A percentile compares a stretch with the other conserved stretches of the same genome.
Evolutionary conservation across 1,140 invertebrate species (phyloP).

Genomic region (Macrostomum lignano): DNA sequence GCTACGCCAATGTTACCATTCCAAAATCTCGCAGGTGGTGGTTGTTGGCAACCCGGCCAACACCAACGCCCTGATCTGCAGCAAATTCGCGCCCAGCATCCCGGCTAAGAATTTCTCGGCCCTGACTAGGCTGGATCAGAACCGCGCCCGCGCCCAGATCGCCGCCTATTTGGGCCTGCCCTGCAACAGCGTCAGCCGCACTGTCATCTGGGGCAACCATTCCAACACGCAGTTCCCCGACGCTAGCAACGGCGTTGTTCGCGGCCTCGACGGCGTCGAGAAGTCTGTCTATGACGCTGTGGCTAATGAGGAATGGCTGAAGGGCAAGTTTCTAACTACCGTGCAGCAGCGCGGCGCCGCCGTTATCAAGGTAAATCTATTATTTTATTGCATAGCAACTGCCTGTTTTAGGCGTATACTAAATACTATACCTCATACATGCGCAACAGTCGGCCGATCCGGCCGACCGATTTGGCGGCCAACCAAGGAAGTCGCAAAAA

Average conservation of each 20-base stretch:
- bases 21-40: no score
- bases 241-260: conserved; percentile 42
- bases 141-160: conserved; percentile 57
- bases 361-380: no score
- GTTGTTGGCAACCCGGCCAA: conserved; percentile 98
- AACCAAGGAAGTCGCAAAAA: no score
- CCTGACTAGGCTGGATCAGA: conserved; percentile 91
- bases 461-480: no score
- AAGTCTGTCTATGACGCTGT: conserved; percentile 39
- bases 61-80: conserved; percentile 84
- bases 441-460: no score
- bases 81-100: conserved; percentile 67
- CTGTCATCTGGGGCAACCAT: conserved; percentile 98
- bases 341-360: conserved; percentile 88
- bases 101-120: conserved; percentile 84
- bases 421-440: no score
- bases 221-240: conserved; percentile 95
- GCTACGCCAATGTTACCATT: no score
- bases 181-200: conserved; percentile 49
- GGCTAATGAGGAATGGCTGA: conserved; percentile 51
- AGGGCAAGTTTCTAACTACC: conserved; percentile 46
- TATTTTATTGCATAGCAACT: no score
- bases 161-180: conserved; percentile 30
- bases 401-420: no score
- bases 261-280: conserved; percentile 29